These are phyloP conservation scores for Cyclopterus lumpus DNA, from an alignment of 2,797 vertebrate species.

Conservation along the genomic window DNA sequence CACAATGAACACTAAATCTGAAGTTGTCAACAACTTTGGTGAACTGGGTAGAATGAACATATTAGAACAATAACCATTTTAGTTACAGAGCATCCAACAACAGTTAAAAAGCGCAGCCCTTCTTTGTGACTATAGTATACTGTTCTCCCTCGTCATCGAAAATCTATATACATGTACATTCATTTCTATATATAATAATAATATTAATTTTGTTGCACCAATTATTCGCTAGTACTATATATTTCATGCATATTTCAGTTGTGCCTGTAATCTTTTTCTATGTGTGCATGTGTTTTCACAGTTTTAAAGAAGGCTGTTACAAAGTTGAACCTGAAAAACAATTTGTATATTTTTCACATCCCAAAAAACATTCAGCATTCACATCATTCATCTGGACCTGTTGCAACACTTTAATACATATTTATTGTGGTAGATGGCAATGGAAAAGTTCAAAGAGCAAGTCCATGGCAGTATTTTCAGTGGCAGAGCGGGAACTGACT, in stretches of 20 bases:
- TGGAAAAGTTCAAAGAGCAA: constrained; percentile 19
- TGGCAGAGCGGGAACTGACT: constrained; percentile 54
- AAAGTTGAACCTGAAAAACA: neutral
- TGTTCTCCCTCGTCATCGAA: neutral
- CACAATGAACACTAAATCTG: too few species aligned
- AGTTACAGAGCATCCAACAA: neutral
- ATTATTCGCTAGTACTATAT: neutral
- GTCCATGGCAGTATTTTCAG: constrained; percentile 18
- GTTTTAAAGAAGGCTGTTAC: neutral
- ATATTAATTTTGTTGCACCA: neutral
- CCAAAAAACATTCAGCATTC: neutral
- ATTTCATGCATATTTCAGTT: neutral
- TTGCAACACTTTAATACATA: neutral
- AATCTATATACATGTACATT: neutral
- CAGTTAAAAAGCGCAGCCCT: neutral
- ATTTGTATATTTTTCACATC: neutral
- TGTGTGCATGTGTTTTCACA: neutral
- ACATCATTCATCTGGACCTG: neutral
- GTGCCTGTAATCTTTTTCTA: neutral
- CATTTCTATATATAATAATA: neutral
- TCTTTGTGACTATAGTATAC: neutral
- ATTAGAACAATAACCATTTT: neutral
- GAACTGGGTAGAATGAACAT: neutral
- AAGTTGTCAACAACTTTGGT: neutral
- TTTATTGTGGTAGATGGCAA: neutral